These are phyloP conservation scores for Oxystoma pomonae DNA, from an alignment of 2,888 invertebrate species.

Conservation along the genomic window DNA sequence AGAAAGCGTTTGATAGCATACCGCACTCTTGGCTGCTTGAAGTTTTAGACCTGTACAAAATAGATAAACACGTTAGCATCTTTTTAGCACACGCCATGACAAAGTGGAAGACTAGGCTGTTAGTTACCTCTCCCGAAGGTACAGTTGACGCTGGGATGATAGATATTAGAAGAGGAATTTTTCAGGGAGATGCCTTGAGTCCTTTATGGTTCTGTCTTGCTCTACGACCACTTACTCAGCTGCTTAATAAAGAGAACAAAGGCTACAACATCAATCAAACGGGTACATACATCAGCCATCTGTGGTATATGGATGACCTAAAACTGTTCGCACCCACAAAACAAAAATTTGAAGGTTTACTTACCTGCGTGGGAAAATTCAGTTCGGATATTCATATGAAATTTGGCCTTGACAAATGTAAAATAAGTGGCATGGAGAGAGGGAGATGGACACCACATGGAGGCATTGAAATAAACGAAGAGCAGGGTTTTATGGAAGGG, in stretches of 20 bases:
- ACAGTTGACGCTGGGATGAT: background rate
- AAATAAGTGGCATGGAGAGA: background rate
- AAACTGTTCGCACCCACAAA: background rate
- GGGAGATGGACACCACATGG: background rate
- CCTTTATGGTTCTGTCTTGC: conserved; percentile 6
- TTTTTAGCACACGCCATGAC: background rate
- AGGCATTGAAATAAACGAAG: background rate
- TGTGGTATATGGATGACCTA: conserved; percentile 3
- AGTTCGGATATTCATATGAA: background rate
- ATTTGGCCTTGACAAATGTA: background rate
- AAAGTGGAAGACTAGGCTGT: background rate
- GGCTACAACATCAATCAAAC: background rate
- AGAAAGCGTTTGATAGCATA: conserved; percentile 7
- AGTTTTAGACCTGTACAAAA: background rate
- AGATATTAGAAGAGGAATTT: conserved; percentile 3
- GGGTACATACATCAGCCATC: background rate
- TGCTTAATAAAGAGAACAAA: background rate
- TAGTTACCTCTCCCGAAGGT: background rate
- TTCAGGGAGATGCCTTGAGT: conserved; percentile 8
- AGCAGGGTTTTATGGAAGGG: background rate
- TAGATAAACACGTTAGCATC: background rate
- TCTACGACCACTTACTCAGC: background rate
- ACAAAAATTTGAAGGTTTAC: background rate
- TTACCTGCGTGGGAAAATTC: background rate
- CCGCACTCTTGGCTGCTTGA: conserved; percentile 8